Conservation (phyloP, 1,140 invertebrate species). For the Pectinophora gossypiella region DNA sequence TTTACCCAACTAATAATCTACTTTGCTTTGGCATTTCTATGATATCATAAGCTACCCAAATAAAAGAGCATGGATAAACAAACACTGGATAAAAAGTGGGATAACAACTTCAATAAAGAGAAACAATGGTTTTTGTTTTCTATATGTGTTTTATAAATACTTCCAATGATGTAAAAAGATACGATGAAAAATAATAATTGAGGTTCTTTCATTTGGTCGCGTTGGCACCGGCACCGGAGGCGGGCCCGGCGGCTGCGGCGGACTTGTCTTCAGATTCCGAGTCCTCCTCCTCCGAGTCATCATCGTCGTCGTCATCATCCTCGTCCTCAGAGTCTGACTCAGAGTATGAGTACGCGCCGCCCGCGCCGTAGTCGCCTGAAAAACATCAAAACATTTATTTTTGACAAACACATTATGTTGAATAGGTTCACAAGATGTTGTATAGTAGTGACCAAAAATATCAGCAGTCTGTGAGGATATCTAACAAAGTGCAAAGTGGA, state of each 20-base stretch:
- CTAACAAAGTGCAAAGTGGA: no score
- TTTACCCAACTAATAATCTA: no score
- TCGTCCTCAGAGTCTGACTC: slow-evolving; percentile 77
- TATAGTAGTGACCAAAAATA: no score
- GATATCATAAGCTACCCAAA: no score
- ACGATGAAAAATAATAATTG: neutral
- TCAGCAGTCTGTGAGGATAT: no score
- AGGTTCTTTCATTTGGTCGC: neutral
- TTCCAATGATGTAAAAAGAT: neutral
- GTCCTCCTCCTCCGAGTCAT: slow-evolving; percentile 71
- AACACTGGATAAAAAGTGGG: neutral
- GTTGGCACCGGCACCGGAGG: neutral
- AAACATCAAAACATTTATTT: no score
- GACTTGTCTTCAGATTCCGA: slow-evolving; percentile 39
- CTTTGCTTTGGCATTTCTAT: no score
- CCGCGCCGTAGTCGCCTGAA: slow-evolving; percentile 59
- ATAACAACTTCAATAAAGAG: neutral
- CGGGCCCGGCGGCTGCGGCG: slow-evolving; percentile 49
- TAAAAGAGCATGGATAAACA: neutral
- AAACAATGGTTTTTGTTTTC: neutral
- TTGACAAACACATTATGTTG: no score
- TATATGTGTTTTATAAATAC: neutral
- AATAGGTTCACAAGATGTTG: no score
- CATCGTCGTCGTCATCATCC: slow-evolving; percentile 73
- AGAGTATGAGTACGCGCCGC: slow-evolving; percentile 73